These are phyloP conservation scores for Mythimna ferrago DNA, from an alignment of 2,888 invertebrate genomes.

Conservation along the genomic window DNA sequence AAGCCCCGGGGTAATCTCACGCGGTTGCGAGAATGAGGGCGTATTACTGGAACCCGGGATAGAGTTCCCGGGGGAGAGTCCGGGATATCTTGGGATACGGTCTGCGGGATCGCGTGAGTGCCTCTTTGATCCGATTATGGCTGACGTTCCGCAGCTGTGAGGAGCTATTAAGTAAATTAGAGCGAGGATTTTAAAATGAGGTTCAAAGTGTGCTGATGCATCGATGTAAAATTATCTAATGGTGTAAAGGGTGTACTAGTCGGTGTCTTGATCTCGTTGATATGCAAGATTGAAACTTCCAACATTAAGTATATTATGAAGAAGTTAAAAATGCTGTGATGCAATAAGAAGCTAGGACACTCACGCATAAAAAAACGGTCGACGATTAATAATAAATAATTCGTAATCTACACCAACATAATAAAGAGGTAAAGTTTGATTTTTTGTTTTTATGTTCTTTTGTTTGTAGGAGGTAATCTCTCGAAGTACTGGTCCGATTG, in stretches of 20 bases:
- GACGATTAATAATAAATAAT: no score
- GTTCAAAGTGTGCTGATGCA: slow-evolving; percentile 2
- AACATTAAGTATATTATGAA: no score
- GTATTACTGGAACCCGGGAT: slow-evolving; percentile 38
- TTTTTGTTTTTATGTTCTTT: no score
- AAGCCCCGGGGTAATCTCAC: slow-evolving; percentile 59
- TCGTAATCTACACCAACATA: no score
- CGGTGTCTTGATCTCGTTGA: no score
- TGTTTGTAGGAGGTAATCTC: no score
- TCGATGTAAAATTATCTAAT: not conserved
- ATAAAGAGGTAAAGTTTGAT: no score
- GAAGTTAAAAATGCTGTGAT: no score
- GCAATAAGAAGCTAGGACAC: no score
- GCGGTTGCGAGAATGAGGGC: slow-evolving; percentile 36
- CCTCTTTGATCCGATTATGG: slow-evolving; percentile 56
- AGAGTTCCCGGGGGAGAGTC: slow-evolving; percentile 24
- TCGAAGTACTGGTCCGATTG: no score
- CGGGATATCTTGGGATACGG: slow-evolving; percentile 27
- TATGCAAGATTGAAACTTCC: no score
- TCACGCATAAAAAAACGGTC: no score
- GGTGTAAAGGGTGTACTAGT: not conserved
- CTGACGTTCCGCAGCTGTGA: slow-evolving; percentile 37
- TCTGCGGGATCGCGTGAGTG: slow-evolving; percentile 41
- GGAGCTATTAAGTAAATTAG: slow-evolving; percentile 40
- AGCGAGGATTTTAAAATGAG: slow-evolving; percentile 11